Base-by-base conservation (phyloP, 1,140 invertebrate genomes). In the Diploscapter pachys region DNA sequence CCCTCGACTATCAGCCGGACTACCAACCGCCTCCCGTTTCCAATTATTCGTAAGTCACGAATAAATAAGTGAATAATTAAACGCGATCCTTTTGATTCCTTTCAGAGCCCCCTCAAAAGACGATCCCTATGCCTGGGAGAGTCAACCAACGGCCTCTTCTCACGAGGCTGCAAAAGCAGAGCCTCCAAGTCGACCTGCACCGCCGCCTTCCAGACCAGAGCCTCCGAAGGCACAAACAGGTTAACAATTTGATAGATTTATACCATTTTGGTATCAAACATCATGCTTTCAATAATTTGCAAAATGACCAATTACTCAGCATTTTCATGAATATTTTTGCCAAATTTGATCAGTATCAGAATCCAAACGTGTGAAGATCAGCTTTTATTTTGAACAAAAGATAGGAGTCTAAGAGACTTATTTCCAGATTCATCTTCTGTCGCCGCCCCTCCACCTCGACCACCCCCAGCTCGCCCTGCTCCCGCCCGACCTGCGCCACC, bases 391-490 rank as follows among this genome's bases (percentile, higher is more conserved):
- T 31, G 31, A 31, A 31, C 31, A 31, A 31, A 31, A 31, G 31
- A n/a, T 31, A 31, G 31, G 31, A 31, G 31, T 31, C 31, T 0
- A 31, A 31, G 31, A 31, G 31, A 0, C 1, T 31, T 31, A 68
- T 6, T 48, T 52, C 52, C 48, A 53, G 66, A n/a, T n/a, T 52
- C 6, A 54, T 5, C 51, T n/a, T 8, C 63, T 64, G 66, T 54
- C 53, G 49, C 54, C 69, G 56, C 73, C 11, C 71, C 78, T 5
- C 63, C 80, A 55, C 66, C 76, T 11, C 82, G 80, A 3, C 80
- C 84, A 52, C 63, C 80, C 9, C 82, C 80, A 13, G 78, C 82
- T 11, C 50, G 77, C 31, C 81, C 83, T n/a, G 78, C 81, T n/a
- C 55, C 82, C 56, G 74, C 79, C 4, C 71, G 59, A 48, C 72